A percentile compares a stretch with the other conserved stretches of the same genome.
Conservation (phyloP, 1,140 invertebrate genomes). For the Hycleus phaleratus region DNA sequence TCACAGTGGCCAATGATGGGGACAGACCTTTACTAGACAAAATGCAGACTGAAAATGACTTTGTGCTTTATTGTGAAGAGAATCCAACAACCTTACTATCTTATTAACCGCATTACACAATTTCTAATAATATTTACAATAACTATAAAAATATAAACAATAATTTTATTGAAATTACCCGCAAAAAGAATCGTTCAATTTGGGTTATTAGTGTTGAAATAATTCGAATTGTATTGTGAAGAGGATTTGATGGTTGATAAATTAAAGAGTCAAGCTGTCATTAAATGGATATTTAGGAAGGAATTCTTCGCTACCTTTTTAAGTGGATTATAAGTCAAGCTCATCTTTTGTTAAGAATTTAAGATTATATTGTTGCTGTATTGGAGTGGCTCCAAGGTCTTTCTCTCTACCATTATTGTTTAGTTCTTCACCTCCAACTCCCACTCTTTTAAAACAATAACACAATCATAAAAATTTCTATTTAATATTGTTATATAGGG, state of each 20-base stretch:
- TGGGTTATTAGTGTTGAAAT: conserved; percentile 2
- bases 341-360: conserved; percentile 21
- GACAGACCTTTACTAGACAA: conserved; percentile 25
- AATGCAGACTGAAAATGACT: conserved; percentile 29
- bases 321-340: conserved; percentile 33
- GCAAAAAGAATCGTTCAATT: not conserved
- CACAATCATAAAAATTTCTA: conserved; percentile 2
- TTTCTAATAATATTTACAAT: not conserved
- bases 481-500: not conserved
- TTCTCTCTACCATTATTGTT: conserved; percentile 22
- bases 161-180: too few species aligned
- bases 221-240: conserved; percentile 5
- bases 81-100: conserved; percentile 8
- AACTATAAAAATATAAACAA: too few species aligned
- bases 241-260: conserved; percentile 10
- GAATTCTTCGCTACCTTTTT: conserved; percentile 31
- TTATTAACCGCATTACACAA: conserved; percentile 12
- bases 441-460: conserved; percentile 18
- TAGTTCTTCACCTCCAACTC: conserved; percentile 2
- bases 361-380: conserved; percentile 23
- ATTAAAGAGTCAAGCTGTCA: conserved; percentile 24
- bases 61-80: conserved; percentile 14
- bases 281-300: conserved; percentile 24
- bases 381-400: conserved; percentile 22
- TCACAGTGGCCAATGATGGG: conserved; percentile 26